These are phyloP conservation scores for Callyntrura sp. DNA, from an alignment of 2,888 invertebrate genomes.

Conservation along the genomic window DNA sequence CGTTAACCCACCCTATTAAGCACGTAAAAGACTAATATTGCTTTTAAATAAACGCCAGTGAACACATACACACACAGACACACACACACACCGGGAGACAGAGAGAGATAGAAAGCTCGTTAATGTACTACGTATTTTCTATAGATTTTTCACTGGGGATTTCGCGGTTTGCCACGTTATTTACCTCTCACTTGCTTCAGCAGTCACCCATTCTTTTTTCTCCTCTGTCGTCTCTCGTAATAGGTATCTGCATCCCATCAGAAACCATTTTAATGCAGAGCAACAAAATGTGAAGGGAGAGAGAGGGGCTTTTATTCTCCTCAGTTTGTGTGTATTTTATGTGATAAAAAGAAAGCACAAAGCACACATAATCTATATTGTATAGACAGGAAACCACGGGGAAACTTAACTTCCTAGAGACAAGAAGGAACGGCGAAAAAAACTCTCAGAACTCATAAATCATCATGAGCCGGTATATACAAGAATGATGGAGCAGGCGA, in stretches of 20 bases:
- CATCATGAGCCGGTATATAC: slow-evolving; percentile 79
- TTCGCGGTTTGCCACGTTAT: slow-evolving; percentile 16
- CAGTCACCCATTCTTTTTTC: not conserved
- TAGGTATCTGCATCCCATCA: not conserved
- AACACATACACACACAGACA: too few relatives aligned
- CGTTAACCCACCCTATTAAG: slow-evolving; percentile 31
- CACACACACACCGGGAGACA: too few relatives aligned
- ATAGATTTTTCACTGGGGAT: not conserved
- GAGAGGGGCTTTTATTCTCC: slow-evolving; percentile 5
- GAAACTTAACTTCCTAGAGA: slow-evolving; percentile 37
- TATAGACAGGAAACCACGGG: slow-evolving; percentile 40
- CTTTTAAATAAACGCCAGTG: slow-evolving; percentile 24
- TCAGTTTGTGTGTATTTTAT: slow-evolving; percentile 12
- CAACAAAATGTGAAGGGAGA: not conserved
- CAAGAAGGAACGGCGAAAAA: slow-evolving; percentile 51
- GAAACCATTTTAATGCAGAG: not conserved
- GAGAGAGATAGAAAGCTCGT: not conserved
- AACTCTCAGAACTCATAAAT: slow-evolving; percentile 82
- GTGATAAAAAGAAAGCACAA: slow-evolving; percentile 21
- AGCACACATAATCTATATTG: slow-evolving; percentile 29
- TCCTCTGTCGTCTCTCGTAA: not conserved
- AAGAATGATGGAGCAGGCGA: slow-evolving; percentile 62
- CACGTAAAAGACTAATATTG: not conserved
- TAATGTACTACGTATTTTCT: not conserved
- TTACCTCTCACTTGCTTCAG: not conserved